Evolutionary conservation across 2,888 invertebrate species (phyloP).

Genomic region (Axea sp.): DNA sequence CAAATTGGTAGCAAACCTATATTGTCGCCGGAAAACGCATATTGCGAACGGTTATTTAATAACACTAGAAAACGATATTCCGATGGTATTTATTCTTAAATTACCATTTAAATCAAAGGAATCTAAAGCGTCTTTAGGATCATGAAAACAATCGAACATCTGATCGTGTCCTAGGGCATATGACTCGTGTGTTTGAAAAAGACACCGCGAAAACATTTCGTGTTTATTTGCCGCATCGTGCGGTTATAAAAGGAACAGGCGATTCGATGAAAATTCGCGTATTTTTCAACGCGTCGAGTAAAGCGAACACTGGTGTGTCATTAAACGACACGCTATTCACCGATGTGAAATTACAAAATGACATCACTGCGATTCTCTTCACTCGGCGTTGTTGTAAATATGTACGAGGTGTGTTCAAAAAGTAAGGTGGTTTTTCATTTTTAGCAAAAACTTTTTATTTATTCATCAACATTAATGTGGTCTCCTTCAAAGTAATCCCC

Average conservation of each 20-base stretch:
- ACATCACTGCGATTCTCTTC: slow-evolving; percentile 5
- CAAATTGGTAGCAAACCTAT: too few species aligned
- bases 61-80: not conserved
- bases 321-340: slow-evolving; percentile 6
- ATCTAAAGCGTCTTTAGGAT: not conserved
- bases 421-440: too few species aligned
- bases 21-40: not conserved
- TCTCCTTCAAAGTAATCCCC: too few species aligned
- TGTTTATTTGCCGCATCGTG: slow-evolving; percentile 5
- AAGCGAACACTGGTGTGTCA: slow-evolving; percentile 1
- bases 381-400: not conserved
- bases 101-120: slow-evolving; percentile 1
- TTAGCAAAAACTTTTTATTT: too few species aligned
- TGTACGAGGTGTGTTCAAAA: too few species aligned
- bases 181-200: not conserved
- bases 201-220: not conserved
- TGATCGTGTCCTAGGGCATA: not conserved
- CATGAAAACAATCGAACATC: too few species aligned
- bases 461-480: too few species aligned
- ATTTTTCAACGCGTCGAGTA: slow-evolving; percentile 15
- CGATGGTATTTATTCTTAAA: not conserved
- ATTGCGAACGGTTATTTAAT: not conserved
- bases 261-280: slow-evolving; percentile 2
- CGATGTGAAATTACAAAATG: slow-evolving; percentile 9
- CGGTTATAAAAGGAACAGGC: not conserved